Percentiles rank a stretch among this genome's conserved stretches.
Evolutionary conservation across 2,113 vertebrate genomes (phyloP).

Genomic region (Tachysurus fulvidraco): DNA sequence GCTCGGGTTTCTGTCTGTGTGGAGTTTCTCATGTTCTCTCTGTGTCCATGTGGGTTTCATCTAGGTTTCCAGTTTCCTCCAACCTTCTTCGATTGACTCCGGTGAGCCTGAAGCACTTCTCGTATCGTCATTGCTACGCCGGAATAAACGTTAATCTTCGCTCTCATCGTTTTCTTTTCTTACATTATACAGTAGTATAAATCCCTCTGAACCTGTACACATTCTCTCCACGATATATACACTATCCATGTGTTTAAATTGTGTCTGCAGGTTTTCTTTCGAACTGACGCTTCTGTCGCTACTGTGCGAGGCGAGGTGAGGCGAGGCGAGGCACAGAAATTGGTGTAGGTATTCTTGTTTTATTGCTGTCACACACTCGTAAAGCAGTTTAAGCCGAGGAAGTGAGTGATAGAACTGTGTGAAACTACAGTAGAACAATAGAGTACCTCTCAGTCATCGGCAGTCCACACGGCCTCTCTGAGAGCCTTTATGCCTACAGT

Average conservation of each 20-base stretch:
- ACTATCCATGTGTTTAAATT: background rate
- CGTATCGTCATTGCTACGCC: too few species aligned
- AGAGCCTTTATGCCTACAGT: conserved; percentile 58
- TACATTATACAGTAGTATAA: too few species aligned
- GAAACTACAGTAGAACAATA: conserved; percentile 57
- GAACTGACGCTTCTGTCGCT: background rate
- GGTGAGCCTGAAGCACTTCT: too few species aligned
- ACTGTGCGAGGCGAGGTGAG: background rate
- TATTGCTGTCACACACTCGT: conserved; percentile 34
- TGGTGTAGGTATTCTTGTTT: conserved; percentile 34
- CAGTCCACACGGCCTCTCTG: conserved; percentile 45
- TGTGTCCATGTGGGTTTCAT: background rate
- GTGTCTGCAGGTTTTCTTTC: background rate
- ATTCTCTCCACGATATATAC: background rate
- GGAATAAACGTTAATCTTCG: too few species aligned
- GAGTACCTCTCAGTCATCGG: conserved; percentile 46
- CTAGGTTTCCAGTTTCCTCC: too few species aligned
- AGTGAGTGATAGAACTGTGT: conserved; percentile 47
- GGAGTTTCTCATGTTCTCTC: too few species aligned
- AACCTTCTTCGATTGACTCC: too few species aligned
- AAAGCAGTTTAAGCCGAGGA: background rate
- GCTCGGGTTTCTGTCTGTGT: background rate
- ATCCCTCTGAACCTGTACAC: background rate
- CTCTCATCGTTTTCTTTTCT: too few species aligned
- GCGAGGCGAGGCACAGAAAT: background rate